phyloP scores from a whole-genome alignment of 2,888 invertebrate species.

The Xiphydria camelus region DNA sequence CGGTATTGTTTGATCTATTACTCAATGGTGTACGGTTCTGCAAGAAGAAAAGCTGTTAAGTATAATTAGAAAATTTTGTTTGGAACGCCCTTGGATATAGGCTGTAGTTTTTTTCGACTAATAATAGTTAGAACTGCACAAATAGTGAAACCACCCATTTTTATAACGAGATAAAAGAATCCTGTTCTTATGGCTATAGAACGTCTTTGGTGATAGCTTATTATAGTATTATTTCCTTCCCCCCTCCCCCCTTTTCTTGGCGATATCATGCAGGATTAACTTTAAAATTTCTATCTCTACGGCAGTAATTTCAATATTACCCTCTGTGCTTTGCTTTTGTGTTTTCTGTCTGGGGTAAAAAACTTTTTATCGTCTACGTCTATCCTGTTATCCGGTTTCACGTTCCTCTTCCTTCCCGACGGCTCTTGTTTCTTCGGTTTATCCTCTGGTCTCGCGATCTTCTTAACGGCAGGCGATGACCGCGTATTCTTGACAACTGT shows the following conservation, averaged over 20 bases:
- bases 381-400: conserved; percentile 24
- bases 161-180: too few relatives aligned
- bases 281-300: neutral
- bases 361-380: conserved; percentile 28
- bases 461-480: conserved; percentile 10
- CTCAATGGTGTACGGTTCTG: conserved; percentile 47
- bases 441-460: conserved; percentile 18
- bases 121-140: too few relatives aligned
- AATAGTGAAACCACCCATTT: too few relatives aligned
- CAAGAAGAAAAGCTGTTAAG: conserved; percentile 8
- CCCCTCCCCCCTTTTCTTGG: too few relatives aligned
- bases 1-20: conserved; percentile 45
- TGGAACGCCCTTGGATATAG: too few relatives aligned
- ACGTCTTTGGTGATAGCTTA: too few relatives aligned
- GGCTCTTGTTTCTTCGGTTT: conserved; percentile 12
- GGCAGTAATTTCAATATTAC: conserved; percentile 19
- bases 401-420: conserved; percentile 13
- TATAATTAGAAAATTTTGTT: neutral
- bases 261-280: neutral
- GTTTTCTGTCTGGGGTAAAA: conserved; percentile 25
- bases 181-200: too few relatives aligned
- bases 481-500: conserved; percentile 15
- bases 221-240: too few relatives aligned
- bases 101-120: too few relatives aligned
- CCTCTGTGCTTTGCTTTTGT: conserved; percentile 22